Evolutionary conservation across 1,140 invertebrate genomes (phyloP), one percentile per base, ranked within the genome.

Genomic region (Euglossa dilemma): DNA sequence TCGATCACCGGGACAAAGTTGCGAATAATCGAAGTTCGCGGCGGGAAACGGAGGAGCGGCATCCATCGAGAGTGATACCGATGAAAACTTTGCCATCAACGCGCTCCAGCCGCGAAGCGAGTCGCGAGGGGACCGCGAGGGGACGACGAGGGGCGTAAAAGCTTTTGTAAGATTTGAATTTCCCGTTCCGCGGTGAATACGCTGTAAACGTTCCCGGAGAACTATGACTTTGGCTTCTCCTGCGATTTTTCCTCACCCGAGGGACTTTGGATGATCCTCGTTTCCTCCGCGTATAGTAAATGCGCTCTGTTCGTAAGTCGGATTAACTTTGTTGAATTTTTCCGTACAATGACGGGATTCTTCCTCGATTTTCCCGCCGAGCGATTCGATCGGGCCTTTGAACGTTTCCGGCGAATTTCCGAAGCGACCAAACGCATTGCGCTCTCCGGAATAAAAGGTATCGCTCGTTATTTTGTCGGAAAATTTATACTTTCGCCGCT

Each of bases 1-100:
- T 86, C 80, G 77, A 76, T 47, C 18, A 14, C 23, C 23, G 59
- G 12, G 52, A 72, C 82, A 83, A 85, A 87, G 83, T 90, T 85
- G 85, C 66, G 87, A 87, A 89, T 89, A 89, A 91, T 90, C 87
- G 80, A 85, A 87, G 88, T 89, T 89, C 75, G 74, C 18, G 59
- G 75, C 47, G 59, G 50, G 77, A 87, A 87, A 74, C 83, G 61
- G 83, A 79, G 74, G 85, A 66, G 66, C 57, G 63, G 76, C 82
- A 85, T 81, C 86, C 64, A 36, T 75, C 52, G 79, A 78, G 73
- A 83, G 76, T 83, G 85, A 90, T 89, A 89, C 81, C 80, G 64
- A 73, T 84, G 76, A 80, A 89, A 89, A 89, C 87, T 90, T 89
- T 89, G 67, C 77, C 87, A 87, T 85, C 88, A 83, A 66, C 77